phyloP scores from a whole-genome alignment of 2,797 vertebrate genomes.

The Crenuchus spilurus region DNA sequence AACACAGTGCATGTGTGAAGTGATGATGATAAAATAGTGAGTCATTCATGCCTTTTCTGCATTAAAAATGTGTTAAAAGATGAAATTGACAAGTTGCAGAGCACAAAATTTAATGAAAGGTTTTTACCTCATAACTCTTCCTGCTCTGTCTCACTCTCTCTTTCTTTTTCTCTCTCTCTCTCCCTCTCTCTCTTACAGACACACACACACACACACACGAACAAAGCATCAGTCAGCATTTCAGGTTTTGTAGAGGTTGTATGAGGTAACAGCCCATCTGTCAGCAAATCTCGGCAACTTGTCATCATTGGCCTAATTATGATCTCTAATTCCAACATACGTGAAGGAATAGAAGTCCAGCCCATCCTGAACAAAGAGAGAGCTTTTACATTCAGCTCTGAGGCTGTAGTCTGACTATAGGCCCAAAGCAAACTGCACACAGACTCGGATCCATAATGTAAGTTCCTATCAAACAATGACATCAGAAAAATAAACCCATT shows the following conservation, averaged over 20 bases:
- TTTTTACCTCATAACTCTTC: too few relatives aligned
- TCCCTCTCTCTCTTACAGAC: background rate
- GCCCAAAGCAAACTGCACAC: background rate
- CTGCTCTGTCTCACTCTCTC: too few relatives aligned
- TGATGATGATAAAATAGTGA: background rate
- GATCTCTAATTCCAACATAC: conserved; percentile 31
- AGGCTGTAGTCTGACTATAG: background rate
- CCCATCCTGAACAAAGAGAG: background rate
- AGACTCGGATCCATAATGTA: conserved; percentile 19
- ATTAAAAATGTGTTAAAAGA: too few relatives aligned
- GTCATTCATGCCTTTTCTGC: too few relatives aligned
- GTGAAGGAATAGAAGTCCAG: background rate
- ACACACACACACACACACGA: conserved; percentile 13
- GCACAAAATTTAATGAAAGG: background rate
- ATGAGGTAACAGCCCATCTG: conserved; percentile 36
- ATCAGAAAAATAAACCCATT: background rate
- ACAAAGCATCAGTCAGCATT: background rate
- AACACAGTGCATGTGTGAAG: background rate
- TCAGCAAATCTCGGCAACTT: conserved; percentile 19
- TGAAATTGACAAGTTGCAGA: background rate
- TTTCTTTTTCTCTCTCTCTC: too few relatives aligned
- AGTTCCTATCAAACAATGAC: conserved; percentile 16
- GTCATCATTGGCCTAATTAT: conserved; percentile 43
- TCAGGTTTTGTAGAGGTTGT: conserved; percentile 26
- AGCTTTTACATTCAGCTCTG: background rate